Evolutionary conservation across 2,797 vertebrate genomes (phyloP).

Genomic region (Ctenosaura bakeri): DNA sequence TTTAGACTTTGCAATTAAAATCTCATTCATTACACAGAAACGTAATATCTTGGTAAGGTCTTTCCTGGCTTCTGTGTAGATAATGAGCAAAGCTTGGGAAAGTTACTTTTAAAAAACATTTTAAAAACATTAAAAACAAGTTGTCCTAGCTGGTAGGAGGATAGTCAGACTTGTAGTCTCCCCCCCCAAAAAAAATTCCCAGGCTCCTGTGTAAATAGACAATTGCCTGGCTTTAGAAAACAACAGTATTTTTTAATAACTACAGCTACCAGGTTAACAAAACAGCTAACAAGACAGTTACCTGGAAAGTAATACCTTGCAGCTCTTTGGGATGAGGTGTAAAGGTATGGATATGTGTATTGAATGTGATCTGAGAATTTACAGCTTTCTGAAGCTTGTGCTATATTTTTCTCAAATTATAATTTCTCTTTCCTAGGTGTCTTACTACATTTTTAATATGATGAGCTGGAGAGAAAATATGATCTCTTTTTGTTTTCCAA

Average conservation of each 20-base stretch:
- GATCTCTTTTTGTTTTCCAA: conserved; percentile 3
- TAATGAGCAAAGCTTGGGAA: too few species aligned
- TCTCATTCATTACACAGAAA: background rate
- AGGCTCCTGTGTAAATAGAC: too few species aligned
- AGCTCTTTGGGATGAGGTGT: background rate
- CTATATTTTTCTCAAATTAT: background rate
- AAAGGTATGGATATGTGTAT: background rate
- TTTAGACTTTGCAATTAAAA: background rate
- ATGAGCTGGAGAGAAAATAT: background rate
- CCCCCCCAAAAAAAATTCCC: too few species aligned
- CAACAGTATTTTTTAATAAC: background rate
- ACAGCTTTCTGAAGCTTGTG: background rate
- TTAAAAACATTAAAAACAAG: too few species aligned
- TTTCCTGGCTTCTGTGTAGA: background rate
- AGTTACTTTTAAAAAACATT: too few species aligned
- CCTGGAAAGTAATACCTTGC: background rate
- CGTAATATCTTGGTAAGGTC: background rate
- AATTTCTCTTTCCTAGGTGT: background rate
- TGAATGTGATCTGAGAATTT: background rate
- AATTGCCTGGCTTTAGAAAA: too few species aligned
- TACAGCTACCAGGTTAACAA: background rate
- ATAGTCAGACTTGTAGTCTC: too few species aligned
- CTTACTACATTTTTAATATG: background rate
- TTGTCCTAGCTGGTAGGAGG: too few species aligned
- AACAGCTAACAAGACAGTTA: background rate